Percentiles rank a stretch among this genome's conserved stretches.
Evolutionary conservation across 2,888 invertebrate species (phyloP).

Genomic region (Cephus spinipes): DNA sequence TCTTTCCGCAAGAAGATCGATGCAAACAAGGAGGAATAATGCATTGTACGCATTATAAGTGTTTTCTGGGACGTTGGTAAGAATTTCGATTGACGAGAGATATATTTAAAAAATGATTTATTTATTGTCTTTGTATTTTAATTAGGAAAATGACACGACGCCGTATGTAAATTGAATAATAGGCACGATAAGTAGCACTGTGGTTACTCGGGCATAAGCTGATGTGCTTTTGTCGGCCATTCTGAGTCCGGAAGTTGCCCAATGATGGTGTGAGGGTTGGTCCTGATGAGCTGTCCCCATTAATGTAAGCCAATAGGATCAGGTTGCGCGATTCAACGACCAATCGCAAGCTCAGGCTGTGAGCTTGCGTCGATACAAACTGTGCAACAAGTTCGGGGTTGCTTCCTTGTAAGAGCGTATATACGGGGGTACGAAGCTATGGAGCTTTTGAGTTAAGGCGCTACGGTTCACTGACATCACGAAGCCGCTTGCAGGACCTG

Average conservation of each 20-base stretch:
- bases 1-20: background rate
- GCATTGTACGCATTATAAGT: background rate
- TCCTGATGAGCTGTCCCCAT: conserved; percentile 24
- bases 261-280: conserved; percentile 41
- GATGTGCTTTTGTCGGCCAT: conserved; percentile 39
- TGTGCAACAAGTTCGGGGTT: conserved; percentile 52
- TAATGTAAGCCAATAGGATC: conserved; percentile 16
- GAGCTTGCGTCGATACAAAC: conserved; percentile 33
- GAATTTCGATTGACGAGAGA: background rate
- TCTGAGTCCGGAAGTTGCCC: conserved; percentile 43
- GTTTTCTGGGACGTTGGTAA: background rate
- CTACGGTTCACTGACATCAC: conserved; percentile 61
- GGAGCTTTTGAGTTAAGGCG: background rate
- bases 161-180: background rate
- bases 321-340: conserved; percentile 32
- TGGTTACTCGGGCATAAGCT: background rate
- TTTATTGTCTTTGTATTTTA: background rate
- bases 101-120: background rate
- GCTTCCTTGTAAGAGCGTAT: conserved; percentile 23
- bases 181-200: background rate
- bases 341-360: conserved; percentile 32
- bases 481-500: conserved; percentile 31
- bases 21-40: background rate
- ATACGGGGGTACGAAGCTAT: background rate
- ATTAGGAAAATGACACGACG: background rate